A percentile compares a stretch with the other conserved stretches of the same genome.
Conservation (phyloP, 2,888 invertebrate species). For the Ptychoptera albimana region DNA sequence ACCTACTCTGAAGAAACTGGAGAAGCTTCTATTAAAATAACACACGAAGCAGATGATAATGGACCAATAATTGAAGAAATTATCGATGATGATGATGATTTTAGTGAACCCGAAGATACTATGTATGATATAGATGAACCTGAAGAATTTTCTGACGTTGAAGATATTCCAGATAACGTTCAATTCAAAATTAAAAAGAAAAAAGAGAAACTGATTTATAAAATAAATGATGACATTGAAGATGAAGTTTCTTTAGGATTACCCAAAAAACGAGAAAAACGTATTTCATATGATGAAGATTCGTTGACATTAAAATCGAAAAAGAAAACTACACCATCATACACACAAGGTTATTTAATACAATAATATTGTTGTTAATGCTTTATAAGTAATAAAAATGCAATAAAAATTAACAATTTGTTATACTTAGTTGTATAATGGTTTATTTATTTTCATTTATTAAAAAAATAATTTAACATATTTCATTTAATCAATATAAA, state of each 20-base stretch:
- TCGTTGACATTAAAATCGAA: constrained; percentile 54
- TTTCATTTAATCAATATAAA: too few relatives aligned
- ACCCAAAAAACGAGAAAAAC: constrained; percentile 31
- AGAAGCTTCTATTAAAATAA: constrained; percentile 55
- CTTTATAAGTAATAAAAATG: not conserved
- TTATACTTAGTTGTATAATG: too few relatives aligned
- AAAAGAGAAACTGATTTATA: constrained; percentile 33
- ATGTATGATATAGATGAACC: constrained; percentile 35
- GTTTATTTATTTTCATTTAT: too few relatives aligned
- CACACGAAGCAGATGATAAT: constrained; percentile 42
- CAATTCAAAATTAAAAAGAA: constrained; percentile 21
- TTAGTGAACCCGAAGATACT: constrained; percentile 35
- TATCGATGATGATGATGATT: constrained; percentile 43
- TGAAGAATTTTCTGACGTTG: constrained; percentile 36
- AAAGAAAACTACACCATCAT: constrained; percentile 46
- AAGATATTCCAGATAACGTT: constrained; percentile 33
- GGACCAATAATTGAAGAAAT: constrained; percentile 44
- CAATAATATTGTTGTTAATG: constrained; percentile 3
- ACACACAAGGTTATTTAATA: constrained; percentile 48
- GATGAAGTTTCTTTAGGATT: constrained; percentile 37
- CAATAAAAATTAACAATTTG: not conserved
- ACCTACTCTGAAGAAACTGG: constrained; percentile 64
- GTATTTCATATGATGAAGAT: constrained; percentile 41
- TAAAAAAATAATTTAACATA: too few relatives aligned
- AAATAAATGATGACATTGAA: constrained; percentile 39